Conservation (phyloP, 2,113 vertebrate species). For the Lanius collurio region DNA sequence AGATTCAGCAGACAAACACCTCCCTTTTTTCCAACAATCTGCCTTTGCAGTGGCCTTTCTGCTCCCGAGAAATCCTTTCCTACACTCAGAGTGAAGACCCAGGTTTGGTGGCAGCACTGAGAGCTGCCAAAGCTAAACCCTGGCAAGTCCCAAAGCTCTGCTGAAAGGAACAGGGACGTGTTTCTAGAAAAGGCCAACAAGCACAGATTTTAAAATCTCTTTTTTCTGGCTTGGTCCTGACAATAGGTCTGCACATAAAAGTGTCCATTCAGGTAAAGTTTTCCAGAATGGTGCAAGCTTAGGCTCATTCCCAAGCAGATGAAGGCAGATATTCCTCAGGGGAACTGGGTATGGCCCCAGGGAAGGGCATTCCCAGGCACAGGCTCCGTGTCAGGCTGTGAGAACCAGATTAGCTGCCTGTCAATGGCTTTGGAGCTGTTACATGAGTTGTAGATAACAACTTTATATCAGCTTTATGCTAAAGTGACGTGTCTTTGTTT, state of each 20-base stretch:
- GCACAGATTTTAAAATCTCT: neutral
- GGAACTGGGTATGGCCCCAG: rapidly evolving
- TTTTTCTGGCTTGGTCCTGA: neutral
- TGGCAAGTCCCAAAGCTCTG: neutral
- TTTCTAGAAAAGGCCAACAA: neutral
- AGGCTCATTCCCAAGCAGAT: neutral
- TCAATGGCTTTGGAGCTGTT: neutral
- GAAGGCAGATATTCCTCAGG: neutral
- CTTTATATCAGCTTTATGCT: neutral
- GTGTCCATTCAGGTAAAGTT: neutral
- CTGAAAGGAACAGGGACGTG: neutral
- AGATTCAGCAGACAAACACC: neutral
- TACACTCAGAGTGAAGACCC: neutral
- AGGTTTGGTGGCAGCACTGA: neutral
- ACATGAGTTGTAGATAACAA: neutral
- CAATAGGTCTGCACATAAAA: neutral
- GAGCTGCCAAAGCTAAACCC: neutral
- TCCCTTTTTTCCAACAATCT: neutral
- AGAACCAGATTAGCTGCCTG: neutral
- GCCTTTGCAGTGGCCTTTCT: neutral
- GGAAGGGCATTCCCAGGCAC: neutral
- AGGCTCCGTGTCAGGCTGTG: neutral
- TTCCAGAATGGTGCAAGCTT: neutral
- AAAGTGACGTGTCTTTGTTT: neutral
- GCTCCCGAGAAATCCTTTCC: neutral